Evolutionary conservation across 2,888 invertebrate genomes (phyloP).

Genomic region (Axea sp.): DNA sequence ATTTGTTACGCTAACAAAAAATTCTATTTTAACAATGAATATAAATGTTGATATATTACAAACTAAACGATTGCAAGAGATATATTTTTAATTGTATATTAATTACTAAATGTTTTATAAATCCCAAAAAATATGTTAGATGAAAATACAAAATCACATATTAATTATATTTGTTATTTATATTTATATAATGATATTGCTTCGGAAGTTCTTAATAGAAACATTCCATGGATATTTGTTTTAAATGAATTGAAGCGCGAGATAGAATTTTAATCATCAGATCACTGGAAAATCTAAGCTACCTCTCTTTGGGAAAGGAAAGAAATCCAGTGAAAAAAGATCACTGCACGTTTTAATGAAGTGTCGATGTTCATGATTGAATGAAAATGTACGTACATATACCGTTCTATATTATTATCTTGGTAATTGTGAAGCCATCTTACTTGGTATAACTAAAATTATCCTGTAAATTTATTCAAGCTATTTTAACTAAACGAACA

Average conservation of each 20-base stretch:
- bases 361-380: slow-evolving; percentile 46
- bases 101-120: too few species aligned
- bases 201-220: slow-evolving; percentile 21
- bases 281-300: slow-evolving; percentile 46
- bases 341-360: slow-evolving; percentile 53
- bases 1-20: too few species aligned
- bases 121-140: too few species aligned
- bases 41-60: too few species aligned
- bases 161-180: slow-evolving; percentile 23
- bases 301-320: slow-evolving; percentile 50
- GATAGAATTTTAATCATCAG: slow-evolving; percentile 55
- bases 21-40: too few species aligned
- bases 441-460: slow-evolving; percentile 11
- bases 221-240: slow-evolving; percentile 31
- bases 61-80: too few species aligned
- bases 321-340: slow-evolving; percentile 46
- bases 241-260: slow-evolving; percentile 40
- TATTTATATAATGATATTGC: slow-evolving; percentile 37
- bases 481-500: slow-evolving; percentile 32
- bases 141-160: too few species aligned
- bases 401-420: slow-evolving; percentile 40
- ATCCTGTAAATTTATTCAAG: slow-evolving; percentile 48
- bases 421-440: slow-evolving; percentile 45
- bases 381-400: slow-evolving; percentile 55
- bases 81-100: too few species aligned